These are phyloP conservation scores for Acanthis flammea DNA, from an alignment of 2,797 vertebrate species.

Conservation along the genomic window DNA sequence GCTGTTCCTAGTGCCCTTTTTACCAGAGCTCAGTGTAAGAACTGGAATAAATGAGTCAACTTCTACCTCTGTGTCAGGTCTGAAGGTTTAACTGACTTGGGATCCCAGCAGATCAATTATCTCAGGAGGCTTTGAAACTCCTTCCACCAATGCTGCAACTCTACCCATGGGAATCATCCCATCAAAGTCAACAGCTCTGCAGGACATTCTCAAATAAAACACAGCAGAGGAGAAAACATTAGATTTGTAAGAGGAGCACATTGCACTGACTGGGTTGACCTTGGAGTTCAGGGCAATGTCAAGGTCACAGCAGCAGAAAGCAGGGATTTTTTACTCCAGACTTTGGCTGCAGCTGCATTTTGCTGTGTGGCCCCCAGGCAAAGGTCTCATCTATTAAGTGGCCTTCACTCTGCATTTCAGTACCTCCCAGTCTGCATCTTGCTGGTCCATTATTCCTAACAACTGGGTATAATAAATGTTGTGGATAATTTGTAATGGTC, in stretches of 20 bases:
- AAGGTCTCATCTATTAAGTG: neutral
- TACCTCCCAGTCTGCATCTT: neutral
- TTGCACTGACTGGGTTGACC: neutral
- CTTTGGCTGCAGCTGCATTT: neutral
- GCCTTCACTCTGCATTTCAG: neutral
- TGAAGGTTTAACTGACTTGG: neutral
- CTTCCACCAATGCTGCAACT: neutral
- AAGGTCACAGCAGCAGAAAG: neutral
- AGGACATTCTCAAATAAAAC: conserved; percentile 2
- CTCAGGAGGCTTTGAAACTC: neutral
- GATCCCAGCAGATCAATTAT: conserved; percentile 1
- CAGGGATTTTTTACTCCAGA: neutral
- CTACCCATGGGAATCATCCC: neutral
- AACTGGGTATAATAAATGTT: neutral
- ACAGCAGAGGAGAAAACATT: neutral
- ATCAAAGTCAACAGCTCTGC: neutral
- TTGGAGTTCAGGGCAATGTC: neutral
- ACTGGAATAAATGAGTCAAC: neutral
- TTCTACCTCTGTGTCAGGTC: neutral
- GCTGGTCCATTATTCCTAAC: neutral
- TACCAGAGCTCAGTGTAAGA: neutral
- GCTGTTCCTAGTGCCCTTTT: neutral
- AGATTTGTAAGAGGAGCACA: neutral
- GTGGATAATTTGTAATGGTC: neutral
- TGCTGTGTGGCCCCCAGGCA: neutral